These are phyloP conservation scores for Lytechinus variegatus DNA, from an alignment of 35 echinoderm and acorn worm species.

Conservation along the genomic window DNA sequence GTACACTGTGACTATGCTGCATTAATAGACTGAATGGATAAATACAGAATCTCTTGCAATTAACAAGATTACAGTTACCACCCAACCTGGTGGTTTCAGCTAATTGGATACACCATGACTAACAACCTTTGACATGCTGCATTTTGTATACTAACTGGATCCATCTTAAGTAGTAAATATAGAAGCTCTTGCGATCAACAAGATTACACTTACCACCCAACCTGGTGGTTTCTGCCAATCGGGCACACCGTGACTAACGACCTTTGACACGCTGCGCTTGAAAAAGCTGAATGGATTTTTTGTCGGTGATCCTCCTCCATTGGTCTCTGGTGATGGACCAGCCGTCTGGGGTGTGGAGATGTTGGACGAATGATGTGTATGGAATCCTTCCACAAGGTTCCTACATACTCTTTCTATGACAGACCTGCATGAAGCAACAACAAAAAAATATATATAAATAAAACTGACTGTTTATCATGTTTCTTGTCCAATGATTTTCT, in stretches of 20 bases:
- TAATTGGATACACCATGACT: too few species aligned
- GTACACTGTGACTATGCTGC: too few species aligned
- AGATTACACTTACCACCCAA: constrained; percentile 68
- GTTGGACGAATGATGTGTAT: background rate
- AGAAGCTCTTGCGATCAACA: background rate
- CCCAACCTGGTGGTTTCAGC: too few species aligned
- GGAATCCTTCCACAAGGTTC: constrained; percentile 53
- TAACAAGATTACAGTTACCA: too few species aligned
- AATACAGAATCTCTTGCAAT: too few species aligned
- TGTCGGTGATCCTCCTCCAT: background rate
- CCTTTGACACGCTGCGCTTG: constrained; percentile 16
- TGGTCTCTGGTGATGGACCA: background rate
- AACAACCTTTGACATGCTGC: constrained; percentile 14
- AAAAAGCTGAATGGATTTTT: constrained; percentile 29
- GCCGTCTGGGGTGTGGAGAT: background rate
- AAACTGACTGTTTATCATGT: too few species aligned
- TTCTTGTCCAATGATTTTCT: too few species aligned
- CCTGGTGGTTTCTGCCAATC: constrained; percentile 64
- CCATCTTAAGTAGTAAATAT: too few species aligned
- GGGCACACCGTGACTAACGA: constrained; percentile 47
- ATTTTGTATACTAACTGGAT: background rate
- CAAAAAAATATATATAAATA: too few species aligned
- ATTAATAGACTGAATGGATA: too few species aligned
- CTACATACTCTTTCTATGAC: constrained; percentile 27
- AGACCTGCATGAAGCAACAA: background rate